A percentile compares a stretch with the other conserved stretches of the same genome.
Evolutionary conservation across 2,888 invertebrate species (phyloP).

Genomic region (Drosophila incognita): DNA sequence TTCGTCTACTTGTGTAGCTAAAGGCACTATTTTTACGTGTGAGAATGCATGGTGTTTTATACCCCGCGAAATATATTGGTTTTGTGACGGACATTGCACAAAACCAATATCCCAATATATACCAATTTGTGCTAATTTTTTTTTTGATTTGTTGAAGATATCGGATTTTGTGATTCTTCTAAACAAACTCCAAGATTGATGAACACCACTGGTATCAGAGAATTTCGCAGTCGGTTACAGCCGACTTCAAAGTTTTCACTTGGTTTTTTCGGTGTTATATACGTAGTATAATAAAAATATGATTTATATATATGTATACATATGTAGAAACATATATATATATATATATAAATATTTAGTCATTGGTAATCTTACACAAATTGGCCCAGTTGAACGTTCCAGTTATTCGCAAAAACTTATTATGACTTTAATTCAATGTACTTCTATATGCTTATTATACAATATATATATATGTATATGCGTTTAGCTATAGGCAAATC

Average conservation of each 20-base stretch:
- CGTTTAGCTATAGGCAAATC: slow-evolving; percentile 18
- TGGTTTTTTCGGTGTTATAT: slow-evolving; percentile 36
- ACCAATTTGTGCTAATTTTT: neutral
- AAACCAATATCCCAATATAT: neutral
- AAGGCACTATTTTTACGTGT: slow-evolving; percentile 47
- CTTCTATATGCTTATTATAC: slow-evolving; percentile 19
- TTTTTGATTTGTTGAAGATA: neutral
- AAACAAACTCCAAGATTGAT: neutral
- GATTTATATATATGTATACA: neutral
- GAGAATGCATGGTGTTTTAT: slow-evolving; percentile 31
- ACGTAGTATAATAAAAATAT: slow-evolving; percentile 36
- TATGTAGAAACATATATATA: slow-evolving; percentile 1
- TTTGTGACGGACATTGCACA: neutral
- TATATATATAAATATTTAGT: slow-evolving; percentile 22
- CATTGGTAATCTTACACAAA: slow-evolving; percentile 40
- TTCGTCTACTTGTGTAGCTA: slow-evolving; percentile 39
- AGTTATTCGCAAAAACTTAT: slow-evolving; percentile 44
- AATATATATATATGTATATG: slow-evolving; percentile 10
- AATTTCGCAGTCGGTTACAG: neutral
- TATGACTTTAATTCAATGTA: slow-evolving; percentile 29
- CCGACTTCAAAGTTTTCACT: neutral
- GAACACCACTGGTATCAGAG: neutral
- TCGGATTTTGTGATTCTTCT: neutral
- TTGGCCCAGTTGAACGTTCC: slow-evolving; percentile 70
- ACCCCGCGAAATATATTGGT: neutral